Conservation (phyloP, 1,140 invertebrate species). For the Macrostomum lignano region DNA sequence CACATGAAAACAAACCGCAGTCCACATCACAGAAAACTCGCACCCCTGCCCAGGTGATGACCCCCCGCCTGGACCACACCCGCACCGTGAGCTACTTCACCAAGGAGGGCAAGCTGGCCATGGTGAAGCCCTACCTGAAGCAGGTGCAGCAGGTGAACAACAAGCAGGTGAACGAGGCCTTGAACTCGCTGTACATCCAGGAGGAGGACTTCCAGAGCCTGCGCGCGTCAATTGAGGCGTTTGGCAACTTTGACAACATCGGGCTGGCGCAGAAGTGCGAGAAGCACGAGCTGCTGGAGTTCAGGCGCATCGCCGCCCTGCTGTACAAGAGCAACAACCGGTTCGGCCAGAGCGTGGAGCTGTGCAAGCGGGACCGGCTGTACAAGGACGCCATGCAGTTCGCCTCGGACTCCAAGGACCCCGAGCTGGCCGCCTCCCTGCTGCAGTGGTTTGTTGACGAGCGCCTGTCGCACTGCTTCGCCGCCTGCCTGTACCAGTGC, state of each 20-base stretch:
- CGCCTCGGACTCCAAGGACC: constrained; percentile 75
- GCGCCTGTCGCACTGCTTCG: constrained; percentile 81
- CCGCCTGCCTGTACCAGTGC: constrained; percentile 87
- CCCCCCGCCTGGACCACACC: too few relatives aligned
- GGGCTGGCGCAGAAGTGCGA: constrained; percentile 79
- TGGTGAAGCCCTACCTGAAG: constrained; percentile 84
- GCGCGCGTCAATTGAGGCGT: constrained; percentile 85
- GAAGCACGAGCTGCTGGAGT: constrained; percentile 94
- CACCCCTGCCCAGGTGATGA: too few relatives aligned
- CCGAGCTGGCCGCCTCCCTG: constrained; percentile 83
- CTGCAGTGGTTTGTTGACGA: constrained; percentile 86
- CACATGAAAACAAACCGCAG: too few relatives aligned
- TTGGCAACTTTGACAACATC: constrained; percentile 98
- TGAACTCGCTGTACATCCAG: constrained; percentile 81
- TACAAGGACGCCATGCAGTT: constrained; percentile 85
- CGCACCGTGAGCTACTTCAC: constrained; percentile 41
- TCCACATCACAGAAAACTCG: too few relatives aligned
- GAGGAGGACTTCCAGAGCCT: constrained; percentile 92
- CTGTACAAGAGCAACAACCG: constrained; percentile 96
- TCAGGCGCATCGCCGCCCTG: constrained; percentile 89
- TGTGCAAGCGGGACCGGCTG: neutral
- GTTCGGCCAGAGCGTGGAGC: constrained; percentile 98
- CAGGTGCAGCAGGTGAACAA: constrained; percentile 59
- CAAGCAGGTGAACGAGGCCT: constrained; percentile 81
- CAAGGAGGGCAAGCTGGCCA: constrained; percentile 50